Percentiles rank a stretch among this genome's conserved stretches.
Evolutionary conservation across 2,797 vertebrate genomes (phyloP).

Genomic region (Lepilemur ruficaudatus): DNA sequence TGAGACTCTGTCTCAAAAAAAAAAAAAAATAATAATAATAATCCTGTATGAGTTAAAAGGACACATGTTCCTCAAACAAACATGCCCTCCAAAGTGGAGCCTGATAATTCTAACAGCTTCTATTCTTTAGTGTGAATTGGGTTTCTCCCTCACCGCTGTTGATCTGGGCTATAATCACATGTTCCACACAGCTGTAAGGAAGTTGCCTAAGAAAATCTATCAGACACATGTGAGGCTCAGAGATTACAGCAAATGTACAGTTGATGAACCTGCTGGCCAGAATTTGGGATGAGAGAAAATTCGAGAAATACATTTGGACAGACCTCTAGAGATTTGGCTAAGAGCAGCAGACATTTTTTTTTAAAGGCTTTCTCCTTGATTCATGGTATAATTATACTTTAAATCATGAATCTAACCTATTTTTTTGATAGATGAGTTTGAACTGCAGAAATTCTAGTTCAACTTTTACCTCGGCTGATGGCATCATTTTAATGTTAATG

Average conservation of each 20-base stretch:
- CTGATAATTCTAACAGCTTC: background rate
- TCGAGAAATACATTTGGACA: slow-evolving; percentile 62
- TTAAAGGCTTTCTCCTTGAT: slow-evolving; percentile 31
- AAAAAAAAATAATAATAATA: too few species aligned
- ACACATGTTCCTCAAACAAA: background rate
- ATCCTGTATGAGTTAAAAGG: background rate
- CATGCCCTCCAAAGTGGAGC: background rate
- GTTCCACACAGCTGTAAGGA: background rate
- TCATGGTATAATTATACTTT: slow-evolving; percentile 10
- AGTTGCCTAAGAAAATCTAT: background rate
- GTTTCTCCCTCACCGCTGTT: background rate
- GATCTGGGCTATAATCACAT: background rate
- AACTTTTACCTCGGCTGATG: slow-evolving; percentile 36
- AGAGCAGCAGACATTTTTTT: slow-evolving; percentile 9
- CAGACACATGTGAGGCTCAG: background rate
- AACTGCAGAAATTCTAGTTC: slow-evolving; percentile 50
- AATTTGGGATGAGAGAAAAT: slow-evolving; percentile 73
- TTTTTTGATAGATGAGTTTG: slow-evolving; percentile 20
- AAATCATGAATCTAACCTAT: background rate
- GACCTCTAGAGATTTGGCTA: slow-evolving; percentile 61
- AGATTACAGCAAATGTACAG: background rate
- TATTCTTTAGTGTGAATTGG: background rate
- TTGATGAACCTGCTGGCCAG: slow-evolving; percentile 51
- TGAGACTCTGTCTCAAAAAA: too few species aligned
- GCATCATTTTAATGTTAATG: slow-evolving; percentile 59